Evolutionary conservation across 2,888 invertebrate genomes (phyloP).

Genomic region (Chydorus sphaericus): DNA sequence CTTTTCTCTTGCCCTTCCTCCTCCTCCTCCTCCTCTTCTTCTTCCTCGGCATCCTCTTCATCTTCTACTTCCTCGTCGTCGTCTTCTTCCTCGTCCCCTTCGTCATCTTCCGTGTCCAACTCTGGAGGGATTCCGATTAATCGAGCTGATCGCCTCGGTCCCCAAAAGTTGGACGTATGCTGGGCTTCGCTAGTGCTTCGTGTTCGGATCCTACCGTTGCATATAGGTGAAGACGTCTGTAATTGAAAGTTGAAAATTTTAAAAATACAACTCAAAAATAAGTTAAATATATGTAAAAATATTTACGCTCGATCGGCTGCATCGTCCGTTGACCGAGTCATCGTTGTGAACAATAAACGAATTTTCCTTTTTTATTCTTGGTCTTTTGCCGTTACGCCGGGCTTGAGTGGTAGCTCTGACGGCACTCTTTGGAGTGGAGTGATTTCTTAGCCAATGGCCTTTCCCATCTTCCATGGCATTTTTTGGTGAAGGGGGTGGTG

Average conservation of each 20-base stretch:
- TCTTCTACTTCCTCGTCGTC: neutral
- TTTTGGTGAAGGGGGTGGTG: constrained; percentile 2
- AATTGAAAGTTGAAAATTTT: neutral
- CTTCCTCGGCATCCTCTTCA: neutral
- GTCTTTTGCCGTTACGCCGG: neutral
- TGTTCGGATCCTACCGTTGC: neutral
- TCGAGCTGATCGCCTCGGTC: neutral
- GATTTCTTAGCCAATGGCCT: neutral
- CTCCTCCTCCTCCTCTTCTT: neutral
- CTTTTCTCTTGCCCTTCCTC: neutral
- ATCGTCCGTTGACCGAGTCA: neutral
- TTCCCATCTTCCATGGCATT: neutral
- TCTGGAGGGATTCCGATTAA: neutral
- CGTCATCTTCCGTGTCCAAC: neutral
- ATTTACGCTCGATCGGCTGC: neutral
- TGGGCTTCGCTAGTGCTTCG: neutral
- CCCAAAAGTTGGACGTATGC: neutral
- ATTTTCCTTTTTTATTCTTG: neutral
- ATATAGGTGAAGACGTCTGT: neutral
- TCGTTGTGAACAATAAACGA: neutral
- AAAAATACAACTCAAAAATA: neutral
- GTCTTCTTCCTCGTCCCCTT: neutral
- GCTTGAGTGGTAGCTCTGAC: no score
- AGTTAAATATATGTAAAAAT: neutral
- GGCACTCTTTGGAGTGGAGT: neutral